Evolutionary conservation across 92 coral and sea anemone species (phyloP).

Genomic region (Epizoanthus fatuus): DNA sequence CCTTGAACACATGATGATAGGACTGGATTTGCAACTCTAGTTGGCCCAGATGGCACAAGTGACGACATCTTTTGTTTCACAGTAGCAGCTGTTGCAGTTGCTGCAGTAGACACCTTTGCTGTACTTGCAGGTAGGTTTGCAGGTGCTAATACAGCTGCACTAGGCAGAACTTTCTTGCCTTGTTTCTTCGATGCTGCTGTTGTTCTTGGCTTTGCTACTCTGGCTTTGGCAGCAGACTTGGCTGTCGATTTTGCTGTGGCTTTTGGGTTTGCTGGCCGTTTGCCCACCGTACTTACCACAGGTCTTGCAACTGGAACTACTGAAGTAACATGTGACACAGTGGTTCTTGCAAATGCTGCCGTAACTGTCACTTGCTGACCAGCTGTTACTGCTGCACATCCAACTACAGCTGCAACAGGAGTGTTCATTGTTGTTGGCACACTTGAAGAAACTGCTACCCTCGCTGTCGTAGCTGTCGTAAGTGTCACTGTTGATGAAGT

Average conservation of each 20-base stretch:
- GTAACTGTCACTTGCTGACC: neutral
- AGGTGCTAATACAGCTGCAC: neutral
- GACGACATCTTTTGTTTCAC: neutral
- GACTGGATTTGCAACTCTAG: slow-evolving; percentile 4
- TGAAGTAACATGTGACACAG: neutral
- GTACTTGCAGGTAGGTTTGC: neutral
- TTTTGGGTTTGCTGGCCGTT: slow-evolving; percentile 45
- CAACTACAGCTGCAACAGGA: slow-evolving; percentile 1
- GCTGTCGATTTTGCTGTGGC: slow-evolving; percentile 47
- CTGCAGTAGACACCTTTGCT: neutral
- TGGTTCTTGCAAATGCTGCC: neutral
- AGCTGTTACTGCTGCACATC: neutral
- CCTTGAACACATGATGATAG: slow-evolving; percentile 12
- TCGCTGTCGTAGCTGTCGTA: neutral
- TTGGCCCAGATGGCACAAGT: neutral
- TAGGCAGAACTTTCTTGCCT: slow-evolving; percentile 42
- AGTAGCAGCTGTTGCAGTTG: neutral
- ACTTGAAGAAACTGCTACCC: neutral
- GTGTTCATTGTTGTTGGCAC: neutral
- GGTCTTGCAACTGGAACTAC: neutral
- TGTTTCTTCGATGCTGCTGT: slow-evolving; percentile 68
- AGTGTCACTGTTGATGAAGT: neutral
- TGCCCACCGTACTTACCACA: neutral
- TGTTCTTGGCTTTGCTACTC: slow-evolving; percentile 30
- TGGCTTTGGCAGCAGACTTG: slow-evolving; percentile 44